Percentiles rank a stretch among this genome's conserved stretches.
Conservation (phyloP, 37 sponge, comb jelly and placozoan genomes). For the Dysidea cf. avara region DNA sequence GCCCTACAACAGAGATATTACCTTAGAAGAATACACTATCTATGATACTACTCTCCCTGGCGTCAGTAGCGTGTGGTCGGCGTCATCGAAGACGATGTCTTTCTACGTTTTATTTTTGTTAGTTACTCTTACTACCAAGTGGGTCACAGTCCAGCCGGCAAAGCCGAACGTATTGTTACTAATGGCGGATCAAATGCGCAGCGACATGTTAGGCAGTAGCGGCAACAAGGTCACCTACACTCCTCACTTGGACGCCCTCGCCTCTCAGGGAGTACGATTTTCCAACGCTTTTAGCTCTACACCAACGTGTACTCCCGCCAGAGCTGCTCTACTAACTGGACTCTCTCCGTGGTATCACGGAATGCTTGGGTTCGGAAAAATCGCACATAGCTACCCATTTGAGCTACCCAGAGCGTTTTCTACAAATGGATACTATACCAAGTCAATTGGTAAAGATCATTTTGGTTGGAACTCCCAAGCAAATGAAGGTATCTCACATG, state of each 20-base stretch:
- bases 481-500: constrained; percentile 54
- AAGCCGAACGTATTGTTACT: constrained; percentile 54
- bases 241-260: constrained; percentile 59
- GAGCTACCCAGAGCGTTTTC: constrained; percentile 57
- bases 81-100: too few species aligned
- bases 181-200: constrained; percentile 73
- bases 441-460: constrained; percentile 72
- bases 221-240: constrained; percentile 52
- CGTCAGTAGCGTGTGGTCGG: too few species aligned
- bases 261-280: constrained; percentile 46
- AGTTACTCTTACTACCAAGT: too few species aligned
- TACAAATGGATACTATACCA: constrained; percentile 46
- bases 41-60: too few species aligned
- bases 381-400: constrained; percentile 38
- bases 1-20: too few species aligned
- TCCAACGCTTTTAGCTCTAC: constrained; percentile 62
- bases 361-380: constrained; percentile 63
- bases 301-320: constrained; percentile 76
- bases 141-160: too few species aligned
- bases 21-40: too few species aligned
- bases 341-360: constrained; percentile 80
- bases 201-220: constrained; percentile 41
- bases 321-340: constrained; percentile 72
- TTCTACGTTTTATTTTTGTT: too few species aligned
- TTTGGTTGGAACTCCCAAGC: constrained; percentile 63